Conservation (phyloP, 2,113 vertebrate genomes). For the rat (Rattus norvegicus) region GRCr8 NC_086039.1:115063501-115064000, state of each 20-base stretch:
- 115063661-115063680: background rate
- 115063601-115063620: background rate
- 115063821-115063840: too few relatives aligned
- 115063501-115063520: background rate
- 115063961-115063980: too few relatives aligned
- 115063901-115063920: too few relatives aligned
- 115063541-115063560: background rate
- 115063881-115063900: too few relatives aligned
- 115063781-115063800: background rate
- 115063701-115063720: background rate
- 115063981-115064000: too few relatives aligned
- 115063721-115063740: background rate
- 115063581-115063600: background rate
- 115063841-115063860: too few relatives aligned
- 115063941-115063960: too few relatives aligned
- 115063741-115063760: background rate
- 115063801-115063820: too few relatives aligned
- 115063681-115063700: background rate
- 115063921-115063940: too few relatives aligned
- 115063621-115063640: background rate
- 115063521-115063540: background rate
- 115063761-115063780: background rate
- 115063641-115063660: background rate
- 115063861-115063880: too few relatives aligned
- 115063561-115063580: background rate